phyloP scores from a whole-genome alignment of 92 coral and sea anemone species.

The Montipora capitata region DNA sequence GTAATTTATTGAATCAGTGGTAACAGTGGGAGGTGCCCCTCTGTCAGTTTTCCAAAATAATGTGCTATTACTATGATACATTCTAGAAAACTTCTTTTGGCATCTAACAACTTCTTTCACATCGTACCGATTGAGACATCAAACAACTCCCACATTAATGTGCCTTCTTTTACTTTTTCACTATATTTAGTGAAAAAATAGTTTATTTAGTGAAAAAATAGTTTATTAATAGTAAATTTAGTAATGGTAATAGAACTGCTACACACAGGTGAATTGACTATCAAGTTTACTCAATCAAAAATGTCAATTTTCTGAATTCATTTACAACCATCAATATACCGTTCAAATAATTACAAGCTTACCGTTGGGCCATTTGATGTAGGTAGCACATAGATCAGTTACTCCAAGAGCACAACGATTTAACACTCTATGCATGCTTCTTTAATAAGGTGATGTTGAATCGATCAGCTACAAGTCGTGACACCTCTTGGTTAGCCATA shows the following conservation, averaged over 20 bases:
- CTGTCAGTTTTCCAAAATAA: neutral
- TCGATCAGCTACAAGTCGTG: constrained; percentile 33
- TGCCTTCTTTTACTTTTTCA: neutral
- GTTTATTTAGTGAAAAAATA: no score
- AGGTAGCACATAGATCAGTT: constrained; percentile 33
- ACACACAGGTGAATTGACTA: neutral
- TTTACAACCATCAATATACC: neutral
- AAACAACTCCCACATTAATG: constrained; percentile 9
- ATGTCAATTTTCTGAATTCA: neutral
- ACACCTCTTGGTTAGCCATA: constrained; percentile 50
- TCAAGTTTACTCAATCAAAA: neutral
- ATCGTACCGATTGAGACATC: constrained; percentile 9
- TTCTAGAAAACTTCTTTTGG: neutral
- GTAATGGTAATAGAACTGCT: no score
- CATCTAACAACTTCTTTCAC: neutral
- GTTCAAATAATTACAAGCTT: neutral
- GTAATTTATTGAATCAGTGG: neutral
- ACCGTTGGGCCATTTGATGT: constrained; percentile 42
- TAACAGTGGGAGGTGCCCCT: neutral
- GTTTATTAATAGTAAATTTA: no score
- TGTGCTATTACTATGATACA: neutral
- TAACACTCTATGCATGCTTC: constrained; percentile 9
- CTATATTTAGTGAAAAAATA: no score
- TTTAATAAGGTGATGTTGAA: constrained; percentile 46
- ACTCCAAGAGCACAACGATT: constrained; percentile 24